Conservation (phyloP, 2,113 vertebrate species). For the Phocoena sinus region DNA sequence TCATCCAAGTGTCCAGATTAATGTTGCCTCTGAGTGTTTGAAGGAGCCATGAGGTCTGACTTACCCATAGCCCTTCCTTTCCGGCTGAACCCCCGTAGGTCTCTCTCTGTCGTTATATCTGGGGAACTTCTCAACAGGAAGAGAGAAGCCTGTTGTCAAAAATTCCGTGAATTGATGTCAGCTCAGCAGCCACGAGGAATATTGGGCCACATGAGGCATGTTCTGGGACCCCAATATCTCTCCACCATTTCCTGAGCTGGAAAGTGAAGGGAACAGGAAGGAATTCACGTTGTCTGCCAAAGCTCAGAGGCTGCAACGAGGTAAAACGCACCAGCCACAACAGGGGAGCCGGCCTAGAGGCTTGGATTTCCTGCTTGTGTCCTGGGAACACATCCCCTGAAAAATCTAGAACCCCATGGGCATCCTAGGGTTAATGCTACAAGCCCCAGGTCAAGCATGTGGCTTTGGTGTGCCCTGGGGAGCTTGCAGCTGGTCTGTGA, state of each 20-base stretch:
- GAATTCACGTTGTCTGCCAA: neutral
- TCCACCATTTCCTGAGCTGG: neutral
- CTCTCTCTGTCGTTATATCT: constrained; percentile 53
- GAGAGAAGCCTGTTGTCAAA: constrained; percentile 41
- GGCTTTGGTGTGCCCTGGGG: neutral
- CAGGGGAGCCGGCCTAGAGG: neutral
- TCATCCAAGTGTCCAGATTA: constrained; percentile 58
- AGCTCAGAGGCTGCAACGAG: neutral
- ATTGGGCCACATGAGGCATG: neutral
- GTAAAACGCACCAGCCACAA: neutral
- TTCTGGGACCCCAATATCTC: neutral
- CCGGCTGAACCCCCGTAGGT: constrained; percentile 43
- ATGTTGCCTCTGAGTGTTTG: constrained; percentile 55
- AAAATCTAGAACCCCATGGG: rapidly evolving
- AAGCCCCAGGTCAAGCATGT: neutral
- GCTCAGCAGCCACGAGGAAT: neutral
- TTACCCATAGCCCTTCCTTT: constrained; percentile 44
- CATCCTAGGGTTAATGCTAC: neutral
- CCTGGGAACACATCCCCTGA: neutral
- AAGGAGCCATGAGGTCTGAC: constrained; percentile 68
- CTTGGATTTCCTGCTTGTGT: neutral
- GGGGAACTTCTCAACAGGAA: constrained; percentile 61
- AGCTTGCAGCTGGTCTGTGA: neutral
- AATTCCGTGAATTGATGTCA: constrained; percentile 22
- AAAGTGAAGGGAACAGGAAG: neutral